A percentile compares a stretch with the other conserved stretches of the same genome.
These are phyloP conservation scores for Poecilia wingei DNA, from an alignment of 2,797 vertebrate genomes.

Conservation along the genomic window DNA sequence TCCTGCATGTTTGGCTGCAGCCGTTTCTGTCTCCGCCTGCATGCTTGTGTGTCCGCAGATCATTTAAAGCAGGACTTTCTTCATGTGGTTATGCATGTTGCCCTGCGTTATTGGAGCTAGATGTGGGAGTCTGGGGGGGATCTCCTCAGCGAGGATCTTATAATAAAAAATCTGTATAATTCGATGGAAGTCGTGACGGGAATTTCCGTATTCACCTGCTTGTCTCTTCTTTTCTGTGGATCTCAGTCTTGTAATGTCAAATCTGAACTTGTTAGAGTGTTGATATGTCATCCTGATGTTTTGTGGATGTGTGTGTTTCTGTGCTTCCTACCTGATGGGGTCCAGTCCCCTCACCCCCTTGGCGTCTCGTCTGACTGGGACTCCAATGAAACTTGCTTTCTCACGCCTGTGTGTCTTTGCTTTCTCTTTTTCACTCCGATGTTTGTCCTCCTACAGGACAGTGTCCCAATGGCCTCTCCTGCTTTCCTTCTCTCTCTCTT, in stretches of 20 bases:
- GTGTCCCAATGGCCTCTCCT: constrained; percentile 99
- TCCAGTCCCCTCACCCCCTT: not conserved
- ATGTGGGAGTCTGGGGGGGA: not conserved
- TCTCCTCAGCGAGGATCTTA: not conserved
- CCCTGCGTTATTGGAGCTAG: not conserved
- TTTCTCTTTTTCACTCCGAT: constrained; percentile 83
- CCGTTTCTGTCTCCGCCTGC: not conserved
- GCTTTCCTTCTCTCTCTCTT: constrained; percentile 99
- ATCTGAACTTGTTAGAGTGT: not conserved
- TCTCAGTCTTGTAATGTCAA: not conserved
- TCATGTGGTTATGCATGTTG: not conserved
- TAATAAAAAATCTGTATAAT: not conserved
- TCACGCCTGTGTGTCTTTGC: constrained; percentile 66
- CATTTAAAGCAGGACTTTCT: not conserved
- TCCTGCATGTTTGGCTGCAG: constrained; percentile 50
- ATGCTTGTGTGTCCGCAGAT: not conserved
- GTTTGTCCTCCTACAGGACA: constrained; percentile 99
- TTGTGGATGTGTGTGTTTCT: constrained; percentile 12
- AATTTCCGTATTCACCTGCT: not conserved
- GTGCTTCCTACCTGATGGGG: constrained; percentile 3
- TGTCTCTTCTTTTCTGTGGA: constrained; percentile 5
- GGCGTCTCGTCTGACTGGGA: constrained; percentile 39
- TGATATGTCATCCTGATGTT: not conserved
- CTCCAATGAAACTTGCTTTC: constrained; percentile 68
- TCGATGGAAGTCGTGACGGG: not conserved